Percentiles rank a stretch among this genome's conserved stretches.
Conservation (phyloP, 2,797 vertebrate species). For the Brachyrhaphis roseni region DNA sequence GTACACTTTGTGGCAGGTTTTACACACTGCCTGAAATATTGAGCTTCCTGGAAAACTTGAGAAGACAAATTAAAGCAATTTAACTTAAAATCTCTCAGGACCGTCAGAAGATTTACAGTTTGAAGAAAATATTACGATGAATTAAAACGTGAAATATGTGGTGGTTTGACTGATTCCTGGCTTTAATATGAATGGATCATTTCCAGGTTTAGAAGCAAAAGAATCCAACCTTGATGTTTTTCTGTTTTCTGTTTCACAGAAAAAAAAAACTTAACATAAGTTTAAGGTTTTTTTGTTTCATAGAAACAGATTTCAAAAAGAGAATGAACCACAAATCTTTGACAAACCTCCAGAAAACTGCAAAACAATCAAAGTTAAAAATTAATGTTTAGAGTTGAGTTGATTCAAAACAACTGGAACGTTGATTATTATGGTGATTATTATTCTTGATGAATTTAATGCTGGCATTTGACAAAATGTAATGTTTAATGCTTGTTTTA, state of each 20-base stretch:
- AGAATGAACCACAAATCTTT: too few species aligned
- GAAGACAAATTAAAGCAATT: not conserved
- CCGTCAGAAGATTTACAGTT: not conserved
- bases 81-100: not conserved
- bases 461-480: too few species aligned
- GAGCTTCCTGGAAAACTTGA: not conserved
- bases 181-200: not conserved
- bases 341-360: too few species aligned
- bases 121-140: not conserved
- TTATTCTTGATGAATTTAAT: too few species aligned
- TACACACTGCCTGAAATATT: not conserved
- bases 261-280: not conserved
- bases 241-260: not conserved
- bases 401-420: too few species aligned
- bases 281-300: not conserved
- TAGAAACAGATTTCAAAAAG: not conserved
- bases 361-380: too few species aligned
- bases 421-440: too few species aligned
- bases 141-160: not conserved
- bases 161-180: not conserved
- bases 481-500: too few species aligned
- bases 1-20: not conserved
- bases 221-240: not conserved
- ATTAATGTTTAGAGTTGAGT: too few species aligned
- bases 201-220: constrained; percentile 6